phyloP scores from a whole-genome alignment of 1,140 invertebrate species.

The Drosophila azteca region DNA sequence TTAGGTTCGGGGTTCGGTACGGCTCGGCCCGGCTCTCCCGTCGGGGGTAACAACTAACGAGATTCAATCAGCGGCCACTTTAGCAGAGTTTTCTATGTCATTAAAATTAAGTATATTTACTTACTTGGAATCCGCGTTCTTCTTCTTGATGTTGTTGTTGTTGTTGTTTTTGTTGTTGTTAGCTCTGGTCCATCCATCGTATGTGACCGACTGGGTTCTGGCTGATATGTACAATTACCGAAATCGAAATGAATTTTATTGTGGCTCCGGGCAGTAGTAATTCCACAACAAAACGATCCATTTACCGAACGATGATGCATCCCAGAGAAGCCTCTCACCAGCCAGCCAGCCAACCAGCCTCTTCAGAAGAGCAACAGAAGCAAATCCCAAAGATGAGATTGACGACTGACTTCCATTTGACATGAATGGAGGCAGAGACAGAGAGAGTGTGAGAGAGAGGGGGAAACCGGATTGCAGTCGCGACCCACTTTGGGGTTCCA shows the following conservation, averaged over 20 bases:
- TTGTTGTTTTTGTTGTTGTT: not conserved
- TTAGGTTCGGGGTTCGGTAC: too few relatives aligned
- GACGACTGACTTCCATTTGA: not conserved
- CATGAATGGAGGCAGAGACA: not conserved
- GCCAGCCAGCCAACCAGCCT: too few relatives aligned
- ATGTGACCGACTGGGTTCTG: too few relatives aligned
- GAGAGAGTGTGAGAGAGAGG: too few relatives aligned
- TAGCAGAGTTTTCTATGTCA: slow-evolving; percentile 67
- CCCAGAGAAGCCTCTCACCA: not conserved
- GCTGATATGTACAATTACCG: slow-evolving; percentile 27
- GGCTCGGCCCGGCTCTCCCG: not conserved
- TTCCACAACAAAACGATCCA: slow-evolving; percentile 25
- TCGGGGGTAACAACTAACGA: slow-evolving; percentile 46
- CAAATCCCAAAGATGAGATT: not conserved
- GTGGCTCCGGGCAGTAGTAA: slow-evolving; percentile 24
- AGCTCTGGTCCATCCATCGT: not conserved
- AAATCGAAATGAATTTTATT: slow-evolving; percentile 39
- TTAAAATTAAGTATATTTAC: slow-evolving; percentile 75
- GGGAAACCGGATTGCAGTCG: not conserved
- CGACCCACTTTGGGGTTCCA: not conserved
- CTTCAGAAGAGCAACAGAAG: slow-evolving; percentile 22
- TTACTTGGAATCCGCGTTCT: slow-evolving; percentile 61
- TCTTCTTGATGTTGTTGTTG: not conserved
- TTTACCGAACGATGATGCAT: slow-evolving; percentile 10
- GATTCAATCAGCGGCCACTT: slow-evolving; percentile 71